A percentile compares a stretch with the other conserved stretches of the same genome.
These are phyloP conservation scores for Mimachlamys varia DNA, from an alignment of 2,888 invertebrate species.

Conservation along the genomic window DNA sequence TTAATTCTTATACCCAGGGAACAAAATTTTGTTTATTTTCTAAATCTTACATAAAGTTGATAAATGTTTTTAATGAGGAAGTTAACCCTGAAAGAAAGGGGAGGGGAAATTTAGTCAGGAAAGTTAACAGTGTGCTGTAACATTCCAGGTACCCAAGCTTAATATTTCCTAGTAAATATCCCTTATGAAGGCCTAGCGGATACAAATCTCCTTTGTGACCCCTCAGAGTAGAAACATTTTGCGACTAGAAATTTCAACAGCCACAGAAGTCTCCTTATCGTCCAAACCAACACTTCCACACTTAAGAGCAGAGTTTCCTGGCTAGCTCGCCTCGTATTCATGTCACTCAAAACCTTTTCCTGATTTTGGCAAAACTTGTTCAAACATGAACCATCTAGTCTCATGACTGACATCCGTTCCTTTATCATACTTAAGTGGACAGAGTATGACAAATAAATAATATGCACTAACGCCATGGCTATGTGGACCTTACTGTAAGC, in stretches of 20 bases:
- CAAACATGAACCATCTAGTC: slow-evolving; percentile 25
- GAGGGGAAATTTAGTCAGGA: too few species aligned
- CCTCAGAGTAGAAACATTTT: not conserved
- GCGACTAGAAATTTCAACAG: slow-evolving; percentile 22
- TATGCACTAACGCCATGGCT: not conserved
- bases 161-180: not conserved
- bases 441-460: slow-evolving; percentile 26
- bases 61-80: too few species aligned
- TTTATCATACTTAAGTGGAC: slow-evolving; percentile 15
- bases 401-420: slow-evolving; percentile 21
- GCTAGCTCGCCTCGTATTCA: slow-evolving; percentile 5
- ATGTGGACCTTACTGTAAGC: not conserved
- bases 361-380: slow-evolving; percentile 31
- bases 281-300: slow-evolving; percentile 34
- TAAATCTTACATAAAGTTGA: too few species aligned
- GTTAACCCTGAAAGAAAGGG: too few species aligned
- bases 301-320: not conserved
- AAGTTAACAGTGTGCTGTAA: not conserved
- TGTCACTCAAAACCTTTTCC: slow-evolving; percentile 32
- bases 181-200: not conserved
- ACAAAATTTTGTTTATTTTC: too few species aligned
- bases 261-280: slow-evolving; percentile 17
- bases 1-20: too few species aligned
- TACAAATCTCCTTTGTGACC: not conserved
- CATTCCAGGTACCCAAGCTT: not conserved